Evolutionary conservation across 2,888 invertebrate genomes (phyloP), one percentile per base, ranked within the genome.

Genomic region (Phengaris arion): DNA sequence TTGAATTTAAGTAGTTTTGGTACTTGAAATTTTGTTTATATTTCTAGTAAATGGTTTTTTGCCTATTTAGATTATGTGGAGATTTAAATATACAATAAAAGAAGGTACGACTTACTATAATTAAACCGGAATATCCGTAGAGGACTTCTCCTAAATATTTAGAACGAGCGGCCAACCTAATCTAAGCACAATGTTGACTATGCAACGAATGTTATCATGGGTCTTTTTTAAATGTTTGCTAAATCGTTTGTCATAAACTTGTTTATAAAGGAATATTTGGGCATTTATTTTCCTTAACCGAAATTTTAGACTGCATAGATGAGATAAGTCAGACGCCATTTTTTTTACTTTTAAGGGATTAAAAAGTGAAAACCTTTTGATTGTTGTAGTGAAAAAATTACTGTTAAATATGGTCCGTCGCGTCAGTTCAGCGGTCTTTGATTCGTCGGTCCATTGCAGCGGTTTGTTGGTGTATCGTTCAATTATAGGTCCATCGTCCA

Each of bases 171-270:
- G 35, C 6, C 13, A 52, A 15, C 13, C 48, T 6, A 52, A 35
- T 35, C 54, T 52, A 52, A 72, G 35, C 72, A 72, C 51, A 52
- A 54, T 72, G 54, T 72, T 54, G 72, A 72, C 70, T 70, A 70
- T 70, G 70, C 70, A 70, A 70, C 22, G 35, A 72, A 52, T 13
- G 52, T 54, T 72, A 72, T 72, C 72, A 54, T 13, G 72, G 72
- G 54, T 72, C 72, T 72, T 72, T 72, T 51, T 72, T 72, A 13
- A 72, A 72, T 72, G 54, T 72, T 72, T 72, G 72, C 72, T 54
- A 52, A 72, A 72, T 72, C 72, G 22, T 70, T 70, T 70, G 35
- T 35, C 12, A 72, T 35, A 70, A 70, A 70, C 64, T 15, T 70
- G 52, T 70, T 72, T 52, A 52, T 54, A 13, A 52, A 72, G 35